Base-by-base conservation (phyloP, 2,888 invertebrate species). In the Bruchidius siliquastri region DNA sequence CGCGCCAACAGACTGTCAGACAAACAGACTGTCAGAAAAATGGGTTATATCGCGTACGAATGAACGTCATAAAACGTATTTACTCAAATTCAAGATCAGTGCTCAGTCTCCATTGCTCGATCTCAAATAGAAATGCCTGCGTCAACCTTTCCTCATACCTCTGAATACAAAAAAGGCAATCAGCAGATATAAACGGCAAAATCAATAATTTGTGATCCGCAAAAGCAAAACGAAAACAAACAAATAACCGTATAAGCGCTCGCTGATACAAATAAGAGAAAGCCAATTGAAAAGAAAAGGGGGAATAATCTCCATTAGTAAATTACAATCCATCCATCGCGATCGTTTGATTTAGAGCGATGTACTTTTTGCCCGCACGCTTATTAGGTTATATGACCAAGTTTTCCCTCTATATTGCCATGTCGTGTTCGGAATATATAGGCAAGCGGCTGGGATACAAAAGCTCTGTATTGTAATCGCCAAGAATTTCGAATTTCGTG, bases 311-410 rank as follows among this genome's bases (percentile, higher is more conserved):
- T 83, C 84, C 84, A 84, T 84, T 84, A 84, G 84, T 81, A 84
- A 84, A 84, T 84, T 84, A 83, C 82, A 82, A 83, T 83, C 82
- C 79, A 82, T 83, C 81, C 80, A 83, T 83, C 80, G 81, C 81
- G 80, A 83, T 83, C 80, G 81, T 81, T 81, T 84, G 83, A 84
- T 84, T 82, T 83, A 83, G 79, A 80, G 80, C 80, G 74, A 77
- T 75, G 80, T 76, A 75, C 73, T 78, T 79, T 80, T 80, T 76
- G 72, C 70, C 72, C 70, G 73, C 68, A 71, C 75, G 75, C 75
- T 77, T 80, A 79, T 79, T 80, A 80, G 76, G 75, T 80, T 80
- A 80, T 77, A 78, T 77, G 76, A 75, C 78, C 78, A 77, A 76
- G 71, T 75, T 77, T 76, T 76, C 76, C 77, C 73, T 49, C 49